phyloP scores from a whole-genome alignment of 2,113 vertebrate species.

The Sturnira hondurensis region DNA sequence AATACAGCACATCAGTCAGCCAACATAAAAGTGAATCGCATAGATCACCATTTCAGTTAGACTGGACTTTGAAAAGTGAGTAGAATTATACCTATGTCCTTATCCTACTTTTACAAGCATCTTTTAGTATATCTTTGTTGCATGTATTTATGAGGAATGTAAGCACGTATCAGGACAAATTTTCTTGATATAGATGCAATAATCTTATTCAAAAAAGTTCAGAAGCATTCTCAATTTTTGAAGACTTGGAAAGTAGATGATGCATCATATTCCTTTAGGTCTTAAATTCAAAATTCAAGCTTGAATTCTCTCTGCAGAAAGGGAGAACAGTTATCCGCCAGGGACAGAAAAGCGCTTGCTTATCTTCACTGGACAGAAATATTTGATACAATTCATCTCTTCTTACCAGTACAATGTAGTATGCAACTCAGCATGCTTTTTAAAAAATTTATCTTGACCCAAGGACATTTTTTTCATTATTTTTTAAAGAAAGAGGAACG shows the following conservation, averaged over 20 bases:
- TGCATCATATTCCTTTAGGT: neutral
- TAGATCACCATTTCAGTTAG: neutral
- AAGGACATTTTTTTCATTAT: too few species aligned
- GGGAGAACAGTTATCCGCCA: neutral
- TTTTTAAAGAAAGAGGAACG: too few species aligned
- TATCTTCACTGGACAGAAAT: constrained; percentile 31
- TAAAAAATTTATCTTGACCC: neutral
- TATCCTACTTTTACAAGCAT: neutral
- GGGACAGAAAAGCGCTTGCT: neutral
- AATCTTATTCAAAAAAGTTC: neutral
- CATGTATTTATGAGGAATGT: neutral
- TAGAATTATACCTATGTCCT: neutral
- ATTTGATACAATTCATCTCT: neutral
- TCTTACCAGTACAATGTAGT: neutral
- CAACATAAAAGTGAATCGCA: neutral
- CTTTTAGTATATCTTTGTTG: neutral
- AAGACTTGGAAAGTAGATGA: constrained; percentile 24
- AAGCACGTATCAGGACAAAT: neutral
- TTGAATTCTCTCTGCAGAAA: neutral
- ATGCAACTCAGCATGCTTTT: neutral
- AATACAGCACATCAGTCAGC: accelerated
- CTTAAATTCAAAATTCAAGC: constrained; percentile 35
- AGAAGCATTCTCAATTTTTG: neutral
- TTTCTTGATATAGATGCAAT: neutral
- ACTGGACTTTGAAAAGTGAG: neutral